Base-by-base conservation (phyloP, 2,113 vertebrate species). In the Globicephala melas region DNA sequence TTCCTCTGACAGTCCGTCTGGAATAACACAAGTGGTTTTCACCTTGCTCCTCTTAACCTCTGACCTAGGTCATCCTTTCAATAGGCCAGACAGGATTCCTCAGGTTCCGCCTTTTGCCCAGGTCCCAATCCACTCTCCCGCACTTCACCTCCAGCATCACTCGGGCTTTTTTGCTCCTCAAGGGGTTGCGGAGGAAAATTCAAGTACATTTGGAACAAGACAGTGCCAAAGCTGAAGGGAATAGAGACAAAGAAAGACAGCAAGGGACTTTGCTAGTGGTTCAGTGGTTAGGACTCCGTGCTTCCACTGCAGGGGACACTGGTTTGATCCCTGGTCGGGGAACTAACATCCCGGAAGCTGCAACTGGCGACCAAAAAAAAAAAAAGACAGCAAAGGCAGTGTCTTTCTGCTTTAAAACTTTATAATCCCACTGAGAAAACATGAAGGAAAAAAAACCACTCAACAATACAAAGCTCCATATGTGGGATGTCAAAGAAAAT, bases 341-440 rank as follows among this genome's bases (percentile, higher is more conserved):
- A 53, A n/a, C 74, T 33, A n/a, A 53, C 44, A 33, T 53, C 74
- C 50, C 47, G 3, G 47, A 77, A 77, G 74, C 47, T 50, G 2
- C 47, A 77, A 47, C 1, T 10, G 33, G 74, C 6, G 28, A 44
- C 5, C 76, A 53, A 33, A 47, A 41, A 44, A 50, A 77, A 50
- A 53, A 33, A 36, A 79, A 55, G 50, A 55, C 62, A 63, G 26
- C 26, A 8, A 41, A 7, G 11, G 18, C 26, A 71, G 62, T 7
- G 36, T 25, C 44, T 10, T 93, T 70, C 62, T 13, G 38, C 50
- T 50, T 17, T 20, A 15, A n/a, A 68, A 77, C 14, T 62, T 92
- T 38, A 38, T 71, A 71, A 68, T 80, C n/a, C 85, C 58, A 68
- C 25, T 23, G 65, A 94, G 65, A 60, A 96, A 91, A 79, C 7